These are phyloP conservation scores for Adelges cooleyi DNA, from an alignment of 1,140 invertebrate species.

Conservation along the genomic window DNA sequence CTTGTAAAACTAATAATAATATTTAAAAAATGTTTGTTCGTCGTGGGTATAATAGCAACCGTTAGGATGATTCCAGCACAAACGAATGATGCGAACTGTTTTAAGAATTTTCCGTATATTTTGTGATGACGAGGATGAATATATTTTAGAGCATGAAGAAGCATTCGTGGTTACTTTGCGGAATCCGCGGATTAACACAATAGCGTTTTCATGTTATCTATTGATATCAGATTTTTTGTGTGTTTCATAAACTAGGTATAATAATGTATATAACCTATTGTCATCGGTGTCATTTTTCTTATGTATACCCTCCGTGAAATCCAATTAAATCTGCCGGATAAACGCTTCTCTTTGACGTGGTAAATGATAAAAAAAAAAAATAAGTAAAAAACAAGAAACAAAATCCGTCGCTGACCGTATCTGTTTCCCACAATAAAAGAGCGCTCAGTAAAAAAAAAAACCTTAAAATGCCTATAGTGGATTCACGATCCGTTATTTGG, in stretches of 20 bases:
- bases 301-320: slow-evolving; percentile 13
- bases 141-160: slow-evolving; percentile 19
- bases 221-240: background rate
- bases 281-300: slow-evolving; percentile 8
- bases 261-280: background rate
- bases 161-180: background rate
- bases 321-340: slow-evolving; percentile 19
- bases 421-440: slow-evolving; percentile 23
- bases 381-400: background rate
- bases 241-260: background rate
- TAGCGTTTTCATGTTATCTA: slow-evolving; percentile 3
- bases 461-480: slow-evolving; percentile 15
- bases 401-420: slow-evolving; percentile 3
- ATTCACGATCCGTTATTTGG: background rate
- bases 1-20: no score
- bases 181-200: slow-evolving; percentile 14
- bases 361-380: background rate
- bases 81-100: no score
- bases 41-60: no score
- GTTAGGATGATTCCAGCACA: no score
- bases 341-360: slow-evolving; percentile 6
- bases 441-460: background rate
- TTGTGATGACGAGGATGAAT: background rate
- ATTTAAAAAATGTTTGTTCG: no score
- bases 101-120: no score